These are phyloP conservation scores for Mythimna ferrago DNA, from an alignment of 2,888 invertebrate genomes.

Conservation along the genomic window DNA sequence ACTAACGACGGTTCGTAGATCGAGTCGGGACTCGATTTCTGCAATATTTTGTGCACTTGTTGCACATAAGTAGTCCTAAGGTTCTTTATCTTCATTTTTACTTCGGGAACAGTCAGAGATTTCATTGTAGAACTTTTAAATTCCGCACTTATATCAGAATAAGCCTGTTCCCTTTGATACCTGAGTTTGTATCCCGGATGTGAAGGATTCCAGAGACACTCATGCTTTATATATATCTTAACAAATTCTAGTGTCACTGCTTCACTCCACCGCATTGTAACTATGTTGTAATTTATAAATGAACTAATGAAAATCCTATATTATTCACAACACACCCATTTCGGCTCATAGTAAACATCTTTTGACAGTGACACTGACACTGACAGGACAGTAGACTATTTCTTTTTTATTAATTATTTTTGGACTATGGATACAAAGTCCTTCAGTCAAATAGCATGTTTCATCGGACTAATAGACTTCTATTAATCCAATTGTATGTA, in stretches of 20 bases:
- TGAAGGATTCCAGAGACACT: slow-evolving; percentile 87
- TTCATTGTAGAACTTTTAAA: slow-evolving; percentile 79
- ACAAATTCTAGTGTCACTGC: slow-evolving; percentile 86
- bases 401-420: not conserved
- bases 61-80: slow-evolving; percentile 87
- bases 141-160: slow-evolving; percentile 75
- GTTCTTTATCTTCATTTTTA: slow-evolving; percentile 88
- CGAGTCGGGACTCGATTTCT: slow-evolving; percentile 80
- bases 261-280: slow-evolving; percentile 86
- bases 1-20: slow-evolving; percentile 82
- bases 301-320: slow-evolving; percentile 5
- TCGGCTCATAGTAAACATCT: slow-evolving; percentile 2
- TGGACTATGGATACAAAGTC: not conserved
- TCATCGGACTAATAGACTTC: no score
- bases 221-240: slow-evolving; percentile 86
- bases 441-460: not conserved
- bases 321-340: slow-evolving; percentile 21
- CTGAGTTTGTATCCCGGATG: slow-evolving; percentile 83
- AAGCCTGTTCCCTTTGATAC: slow-evolving; percentile 81
- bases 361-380: not conserved
- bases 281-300: slow-evolving; percentile 6
- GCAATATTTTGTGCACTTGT: slow-evolving; percentile 85
- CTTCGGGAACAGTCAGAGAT: slow-evolving; percentile 78
- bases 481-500: no score
- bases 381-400: not conserved